Percentiles rank a stretch among this genome's conserved stretches.
These are phyloP conservation scores for Oryzias curvinotus DNA, from an alignment of 2,113 vertebrate species.

Conservation along the genomic window DNA sequence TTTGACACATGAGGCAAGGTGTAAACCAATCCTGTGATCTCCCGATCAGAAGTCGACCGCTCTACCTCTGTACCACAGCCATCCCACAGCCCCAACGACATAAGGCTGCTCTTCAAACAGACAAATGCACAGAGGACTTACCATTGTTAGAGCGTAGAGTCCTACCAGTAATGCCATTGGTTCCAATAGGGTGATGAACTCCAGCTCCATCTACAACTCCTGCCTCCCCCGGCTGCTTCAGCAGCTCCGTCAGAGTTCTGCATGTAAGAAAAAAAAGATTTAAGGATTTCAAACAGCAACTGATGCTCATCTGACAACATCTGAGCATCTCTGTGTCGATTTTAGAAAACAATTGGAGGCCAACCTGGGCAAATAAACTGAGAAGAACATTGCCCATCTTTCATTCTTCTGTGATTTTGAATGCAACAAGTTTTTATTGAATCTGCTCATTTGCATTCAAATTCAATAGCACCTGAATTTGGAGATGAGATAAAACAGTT, in stretches of 20 bases:
- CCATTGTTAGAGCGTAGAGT: constrained; percentile 75
- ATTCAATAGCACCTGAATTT: too few species aligned
- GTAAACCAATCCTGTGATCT: too few species aligned
- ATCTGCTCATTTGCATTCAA: too few species aligned
- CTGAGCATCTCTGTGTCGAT: not conserved
- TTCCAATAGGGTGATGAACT: constrained; percentile 75
- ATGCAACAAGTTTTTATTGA: too few species aligned
- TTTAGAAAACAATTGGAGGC: not conserved
- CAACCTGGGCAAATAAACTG: not conserved
- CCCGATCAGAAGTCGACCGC: too few species aligned
- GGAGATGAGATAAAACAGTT: too few species aligned
- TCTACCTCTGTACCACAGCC: too few species aligned
- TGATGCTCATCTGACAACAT: not conserved
- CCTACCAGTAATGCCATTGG: constrained; percentile 76
- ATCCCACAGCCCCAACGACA: too few species aligned
- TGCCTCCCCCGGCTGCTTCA: constrained; percentile 78
- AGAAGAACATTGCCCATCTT: too few species aligned
- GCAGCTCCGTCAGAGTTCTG: constrained; percentile 76
- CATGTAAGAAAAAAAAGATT: constrained; percentile 14
- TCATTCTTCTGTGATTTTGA: too few species aligned
- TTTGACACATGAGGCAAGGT: too few species aligned
- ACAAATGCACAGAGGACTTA: constrained; percentile 42
- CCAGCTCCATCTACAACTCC: constrained; percentile 67
- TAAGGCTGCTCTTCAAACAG: not conserved
- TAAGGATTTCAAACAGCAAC: constrained; percentile 2